These are phyloP conservation scores for human DNA, from an alignment of 2,113 vertebrate genomes.

Conservation along the genomic window GRCh38 chr11:19235501-19236000, in stretches of 20 bases:
- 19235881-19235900: not conserved
- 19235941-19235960: not conserved
- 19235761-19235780: not conserved
- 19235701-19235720: no score
- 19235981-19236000: not conserved
- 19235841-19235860: not conserved
- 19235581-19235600: no score
- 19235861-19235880: not conserved
- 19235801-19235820: not conserved
- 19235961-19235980: not conserved
- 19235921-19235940: not conserved
- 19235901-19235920: not conserved
- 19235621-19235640: no score
- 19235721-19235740: not conserved
- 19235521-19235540: no score
- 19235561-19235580: no score
- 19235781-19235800: not conserved
- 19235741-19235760: not conserved
- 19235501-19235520: no score
- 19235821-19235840: not conserved
- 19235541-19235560: no score
- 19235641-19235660: no score
- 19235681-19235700: no score
- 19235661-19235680: no score
- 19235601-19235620: no score